Evolutionary conservation across 2,797 vertebrate species (phyloP).

Genomic region (Heterohyrax brucei): DNA sequence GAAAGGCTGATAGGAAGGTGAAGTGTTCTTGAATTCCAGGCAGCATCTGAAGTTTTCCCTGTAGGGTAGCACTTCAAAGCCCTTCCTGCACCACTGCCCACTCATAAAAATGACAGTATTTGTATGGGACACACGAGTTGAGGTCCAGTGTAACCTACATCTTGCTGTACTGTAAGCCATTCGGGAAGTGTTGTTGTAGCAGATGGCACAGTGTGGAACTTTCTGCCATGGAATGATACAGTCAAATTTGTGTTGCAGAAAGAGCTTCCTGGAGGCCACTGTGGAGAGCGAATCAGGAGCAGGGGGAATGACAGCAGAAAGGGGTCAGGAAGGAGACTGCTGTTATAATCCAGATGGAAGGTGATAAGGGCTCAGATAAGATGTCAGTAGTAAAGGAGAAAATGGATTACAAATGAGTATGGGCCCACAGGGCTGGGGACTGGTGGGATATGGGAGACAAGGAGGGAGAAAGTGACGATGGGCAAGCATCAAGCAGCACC

Average conservation of each 20-base stretch:
- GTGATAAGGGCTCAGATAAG: not conserved
- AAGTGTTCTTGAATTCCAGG: not conserved
- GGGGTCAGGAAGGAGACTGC: not conserved
- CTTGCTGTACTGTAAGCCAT: too few species aligned
- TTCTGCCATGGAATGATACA: not conserved
- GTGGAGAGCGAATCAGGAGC: not conserved
- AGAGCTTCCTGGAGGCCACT: not conserved
- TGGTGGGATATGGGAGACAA: not conserved
- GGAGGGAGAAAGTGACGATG: not conserved
- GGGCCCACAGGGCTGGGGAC: not conserved
- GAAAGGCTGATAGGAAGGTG: not conserved
- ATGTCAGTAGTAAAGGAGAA: fast-evolving
- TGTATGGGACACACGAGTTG: not conserved
- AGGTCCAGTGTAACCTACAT: not conserved
- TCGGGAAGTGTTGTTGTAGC: not conserved
- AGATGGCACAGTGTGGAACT: not conserved
- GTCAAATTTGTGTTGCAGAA: not conserved
- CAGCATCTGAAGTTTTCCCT: not conserved
- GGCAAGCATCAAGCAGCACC: not conserved
- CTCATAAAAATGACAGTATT: not conserved
- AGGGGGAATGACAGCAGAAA: not conserved
- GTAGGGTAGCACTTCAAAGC: not conserved
- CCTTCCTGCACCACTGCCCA: not conserved
- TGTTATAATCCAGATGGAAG: not conserved
- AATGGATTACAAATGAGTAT: not conserved